These are phyloP conservation scores for Synanthedon vespiformis DNA, from an alignment of 2,888 invertebrate species.

Conservation along the genomic window DNA sequence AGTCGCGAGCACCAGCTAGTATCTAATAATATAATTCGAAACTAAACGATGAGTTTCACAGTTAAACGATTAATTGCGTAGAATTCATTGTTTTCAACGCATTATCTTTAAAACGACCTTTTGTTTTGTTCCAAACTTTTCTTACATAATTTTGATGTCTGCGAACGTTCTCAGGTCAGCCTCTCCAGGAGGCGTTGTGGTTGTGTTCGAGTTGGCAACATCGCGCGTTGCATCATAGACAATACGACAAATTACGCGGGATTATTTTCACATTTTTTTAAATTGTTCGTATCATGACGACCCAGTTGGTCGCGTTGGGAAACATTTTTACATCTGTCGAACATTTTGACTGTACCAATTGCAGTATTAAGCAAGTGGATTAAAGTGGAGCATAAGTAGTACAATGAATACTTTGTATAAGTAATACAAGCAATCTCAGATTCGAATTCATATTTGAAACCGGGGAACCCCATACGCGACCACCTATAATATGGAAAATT, in stretches of 20 bases:
- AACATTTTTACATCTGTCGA: background rate
- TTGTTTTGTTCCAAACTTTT: constrained; percentile 1
- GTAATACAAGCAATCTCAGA: background rate
- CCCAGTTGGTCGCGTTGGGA: background rate
- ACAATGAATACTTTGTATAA: too few species aligned
- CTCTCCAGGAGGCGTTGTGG: background rate
- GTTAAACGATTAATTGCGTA: background rate
- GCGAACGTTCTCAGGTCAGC: background rate
- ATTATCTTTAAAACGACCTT: constrained; percentile 1
- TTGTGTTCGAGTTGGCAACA: background rate
- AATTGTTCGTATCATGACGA: background rate
- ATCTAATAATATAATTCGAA: too few species aligned
- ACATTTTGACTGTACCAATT: background rate
- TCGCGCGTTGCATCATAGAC: background rate
- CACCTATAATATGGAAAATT: too few species aligned
- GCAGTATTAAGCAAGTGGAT: background rate
- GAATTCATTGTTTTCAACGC: background rate
- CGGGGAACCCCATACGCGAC: too few species aligned
- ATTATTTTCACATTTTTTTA: constrained; percentile 1
- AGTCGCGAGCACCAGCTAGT: too few species aligned
- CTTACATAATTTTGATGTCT: constrained; percentile 2
- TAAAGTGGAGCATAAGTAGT: background rate
- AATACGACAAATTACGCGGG: background rate
- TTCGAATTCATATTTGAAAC: too few species aligned
- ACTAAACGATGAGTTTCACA: background rate